A percentile compares a stretch with the other conserved stretches of the same genome.
These are phyloP conservation scores for Lathronympha strigana DNA, from an alignment of 2,888 invertebrate genomes.

Conservation along the genomic window DNA sequence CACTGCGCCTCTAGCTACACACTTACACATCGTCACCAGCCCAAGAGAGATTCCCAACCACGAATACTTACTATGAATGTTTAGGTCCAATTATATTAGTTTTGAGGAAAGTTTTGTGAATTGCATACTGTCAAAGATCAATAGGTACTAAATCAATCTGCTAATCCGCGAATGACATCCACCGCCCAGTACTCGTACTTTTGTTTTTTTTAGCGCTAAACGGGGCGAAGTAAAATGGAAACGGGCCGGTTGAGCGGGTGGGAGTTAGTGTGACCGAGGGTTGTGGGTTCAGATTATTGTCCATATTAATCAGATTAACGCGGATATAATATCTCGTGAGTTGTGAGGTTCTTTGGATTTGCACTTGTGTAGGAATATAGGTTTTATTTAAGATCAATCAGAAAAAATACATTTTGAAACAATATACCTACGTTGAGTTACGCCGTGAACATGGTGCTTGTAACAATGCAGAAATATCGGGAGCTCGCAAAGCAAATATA, in stretches of 20 bases:
- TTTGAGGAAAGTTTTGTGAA: not conserved
- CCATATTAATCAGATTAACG: not conserved
- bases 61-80: too few relatives aligned
- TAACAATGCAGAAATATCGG: too few relatives aligned
- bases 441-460: too few relatives aligned
- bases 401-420: too few relatives aligned
- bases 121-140: conserved; percentile 27
- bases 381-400: too few relatives aligned
- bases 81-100: not conserved
- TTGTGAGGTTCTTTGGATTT: too few relatives aligned
- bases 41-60: not conserved
- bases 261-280: not conserved
- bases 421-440: too few relatives aligned
- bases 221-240: conserved; percentile 50
- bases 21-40: not conserved
- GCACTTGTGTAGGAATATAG: too few relatives aligned
- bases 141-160: conserved; percentile 65
- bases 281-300: not conserved
- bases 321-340: too few relatives aligned
- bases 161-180: conserved; percentile 64
- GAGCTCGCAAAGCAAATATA: too few relatives aligned
- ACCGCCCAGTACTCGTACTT: conserved; percentile 49
- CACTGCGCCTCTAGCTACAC: conserved; percentile 9
- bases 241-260: conserved; percentile 42
- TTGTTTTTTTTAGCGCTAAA: conserved; percentile 54